Conservation (phyloP, 1,140 invertebrate species). For the Lethrus apterus region DNA sequence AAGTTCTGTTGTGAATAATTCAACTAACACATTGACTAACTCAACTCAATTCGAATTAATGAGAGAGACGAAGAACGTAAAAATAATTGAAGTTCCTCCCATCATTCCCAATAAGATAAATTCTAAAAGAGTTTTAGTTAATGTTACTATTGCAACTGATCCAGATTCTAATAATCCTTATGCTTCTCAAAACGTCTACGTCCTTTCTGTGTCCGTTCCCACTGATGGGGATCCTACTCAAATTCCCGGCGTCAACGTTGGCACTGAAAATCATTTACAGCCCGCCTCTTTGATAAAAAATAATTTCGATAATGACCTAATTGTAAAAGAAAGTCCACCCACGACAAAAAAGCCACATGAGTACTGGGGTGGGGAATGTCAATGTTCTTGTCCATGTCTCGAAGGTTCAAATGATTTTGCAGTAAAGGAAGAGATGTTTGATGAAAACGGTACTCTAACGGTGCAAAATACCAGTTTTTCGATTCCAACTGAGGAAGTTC, state of each 20-base stretch:
- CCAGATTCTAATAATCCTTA: conserved; percentile 45
- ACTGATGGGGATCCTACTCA: conserved; percentile 48
- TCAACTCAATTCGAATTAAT: conserved; percentile 14
- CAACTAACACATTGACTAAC: conserved; percentile 8
- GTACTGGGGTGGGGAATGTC: conserved; percentile 56
- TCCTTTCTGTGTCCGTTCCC: conserved; percentile 64
- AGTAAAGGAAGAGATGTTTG: conserved; percentile 16
- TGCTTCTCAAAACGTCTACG: conserved; percentile 56
- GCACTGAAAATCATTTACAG: conserved; percentile 39
- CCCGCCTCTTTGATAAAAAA: conserved; percentile 33
- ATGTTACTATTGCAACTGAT: conserved; percentile 65
- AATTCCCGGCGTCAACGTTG: conserved; percentile 46
- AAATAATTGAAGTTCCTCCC: conserved; percentile 32
- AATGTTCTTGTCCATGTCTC: conserved; percentile 60
- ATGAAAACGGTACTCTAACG: background rate
- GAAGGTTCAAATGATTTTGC: conserved; percentile 31
- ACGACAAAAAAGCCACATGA: conserved; percentile 27
- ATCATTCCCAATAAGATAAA: conserved; percentile 13
- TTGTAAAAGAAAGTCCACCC: conserved; percentile 22
- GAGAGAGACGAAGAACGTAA: conserved; percentile 24
- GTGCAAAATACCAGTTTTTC: conserved; percentile 7
- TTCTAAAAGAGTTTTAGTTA: conserved; percentile 58
- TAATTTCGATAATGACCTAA: conserved; percentile 6
- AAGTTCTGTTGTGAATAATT: conserved; percentile 8
- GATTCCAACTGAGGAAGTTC: background rate